phyloP scores from a whole-genome alignment of 2,888 invertebrate species.

The Drosophila buzzatii region DNA sequence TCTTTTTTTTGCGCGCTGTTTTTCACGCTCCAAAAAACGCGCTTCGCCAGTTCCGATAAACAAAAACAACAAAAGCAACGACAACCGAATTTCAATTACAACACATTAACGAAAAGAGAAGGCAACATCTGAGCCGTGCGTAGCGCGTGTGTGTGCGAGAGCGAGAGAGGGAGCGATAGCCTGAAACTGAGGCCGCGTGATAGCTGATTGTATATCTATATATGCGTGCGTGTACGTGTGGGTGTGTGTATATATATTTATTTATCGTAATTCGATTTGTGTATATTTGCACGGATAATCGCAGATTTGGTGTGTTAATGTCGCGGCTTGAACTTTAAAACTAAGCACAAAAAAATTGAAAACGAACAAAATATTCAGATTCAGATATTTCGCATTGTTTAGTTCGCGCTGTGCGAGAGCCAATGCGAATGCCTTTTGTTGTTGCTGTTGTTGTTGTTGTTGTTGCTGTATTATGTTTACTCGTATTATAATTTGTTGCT shows the following conservation, averaged over 20 bases:
- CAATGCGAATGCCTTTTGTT: conserved; percentile 39
- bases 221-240: conserved; percentile 5
- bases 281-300: conserved; percentile 61
- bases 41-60: conserved; percentile 23
- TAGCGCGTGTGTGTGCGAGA: background rate
- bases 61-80: conserved; percentile 26
- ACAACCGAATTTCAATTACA: conserved; percentile 16
- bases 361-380: conserved; percentile 56
- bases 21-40: conserved; percentile 46
- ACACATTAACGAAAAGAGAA: conserved; percentile 3
- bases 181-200: background rate
- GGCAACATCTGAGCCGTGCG: background rate
- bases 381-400: conserved; percentile 76
- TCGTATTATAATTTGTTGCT: conserved; percentile 64
- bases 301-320: conserved; percentile 76
- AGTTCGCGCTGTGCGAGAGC: conserved; percentile 58
- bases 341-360: conserved; percentile 69
- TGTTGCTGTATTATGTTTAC: conserved; percentile 72
- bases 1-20: background rate
- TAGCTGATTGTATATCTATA: background rate
- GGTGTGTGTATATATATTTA: background rate
- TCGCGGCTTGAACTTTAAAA: conserved; percentile 80
- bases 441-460: conserved; percentile 30
- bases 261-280: conserved; percentile 26
- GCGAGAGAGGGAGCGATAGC: background rate